These are phyloP conservation scores for Sarcophilus harrisii DNA, from an alignment of 2,797 vertebrate species.

Conservation along the genomic window DNA sequence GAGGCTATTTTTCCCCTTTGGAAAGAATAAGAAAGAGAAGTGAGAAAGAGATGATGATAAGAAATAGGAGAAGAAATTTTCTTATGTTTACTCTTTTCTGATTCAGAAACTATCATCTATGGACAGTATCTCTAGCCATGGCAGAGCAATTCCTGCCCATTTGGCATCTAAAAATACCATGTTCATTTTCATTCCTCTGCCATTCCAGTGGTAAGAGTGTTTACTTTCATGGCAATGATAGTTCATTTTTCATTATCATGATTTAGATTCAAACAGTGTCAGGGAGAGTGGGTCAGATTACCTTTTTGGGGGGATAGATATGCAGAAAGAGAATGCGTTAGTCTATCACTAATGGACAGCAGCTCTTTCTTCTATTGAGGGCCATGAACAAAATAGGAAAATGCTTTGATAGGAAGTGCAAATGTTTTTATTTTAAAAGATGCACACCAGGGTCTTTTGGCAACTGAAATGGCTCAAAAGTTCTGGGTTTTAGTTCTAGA, in stretches of 20 bases:
- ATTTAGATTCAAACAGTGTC: background rate
- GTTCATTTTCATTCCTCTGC: background rate
- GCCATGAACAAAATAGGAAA: background rate
- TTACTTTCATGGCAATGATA: background rate
- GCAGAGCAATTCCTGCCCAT: background rate
- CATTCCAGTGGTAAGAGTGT: background rate
- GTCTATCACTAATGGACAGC: background rate
- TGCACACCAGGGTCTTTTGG: conserved; percentile 10
- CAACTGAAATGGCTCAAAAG: background rate
- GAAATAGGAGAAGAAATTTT: background rate
- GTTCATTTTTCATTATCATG: background rate
- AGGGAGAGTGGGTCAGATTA: background rate
- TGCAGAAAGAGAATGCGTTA: background rate
- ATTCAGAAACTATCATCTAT: background rate
- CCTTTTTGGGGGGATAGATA: background rate
- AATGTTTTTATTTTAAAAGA: conserved; percentile 48
- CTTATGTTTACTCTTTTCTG: background rate
- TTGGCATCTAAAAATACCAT: background rate
- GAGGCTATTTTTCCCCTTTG: background rate
- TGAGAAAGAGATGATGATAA: background rate
- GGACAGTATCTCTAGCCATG: background rate
- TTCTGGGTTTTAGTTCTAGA: background rate
- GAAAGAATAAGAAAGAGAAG: background rate
- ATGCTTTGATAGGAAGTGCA: conserved; percentile 13
- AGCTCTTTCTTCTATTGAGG: background rate